These are phyloP conservation scores for Psittacula derbiana DNA, from an alignment of 2,797 vertebrate species.

Conservation along the genomic window DNA sequence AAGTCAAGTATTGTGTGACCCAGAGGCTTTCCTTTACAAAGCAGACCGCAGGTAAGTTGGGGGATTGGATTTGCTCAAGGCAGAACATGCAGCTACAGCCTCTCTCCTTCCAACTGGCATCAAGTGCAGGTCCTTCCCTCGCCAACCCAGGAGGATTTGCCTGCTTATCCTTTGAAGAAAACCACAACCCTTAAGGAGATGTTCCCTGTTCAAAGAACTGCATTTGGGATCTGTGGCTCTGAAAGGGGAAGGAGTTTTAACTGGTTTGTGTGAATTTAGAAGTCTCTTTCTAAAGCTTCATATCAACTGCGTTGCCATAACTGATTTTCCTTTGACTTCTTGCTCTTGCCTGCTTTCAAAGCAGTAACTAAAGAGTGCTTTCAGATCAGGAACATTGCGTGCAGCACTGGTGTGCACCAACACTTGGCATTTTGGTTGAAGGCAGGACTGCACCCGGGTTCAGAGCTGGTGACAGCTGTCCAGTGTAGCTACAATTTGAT, in stretches of 20 bases:
- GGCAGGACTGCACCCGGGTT: not conserved
- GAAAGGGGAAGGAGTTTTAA: not conserved
- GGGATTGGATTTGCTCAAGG: not conserved
- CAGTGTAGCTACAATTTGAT: not conserved
- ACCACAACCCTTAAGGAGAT: not conserved
- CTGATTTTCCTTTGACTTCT: not conserved
- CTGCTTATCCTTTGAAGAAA: not conserved
- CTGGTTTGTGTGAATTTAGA: not conserved
- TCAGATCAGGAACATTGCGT: not conserved
- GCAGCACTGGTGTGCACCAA: not conserved
- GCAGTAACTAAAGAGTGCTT: fast-evolving
- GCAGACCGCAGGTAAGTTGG: not conserved
- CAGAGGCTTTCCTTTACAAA: not conserved
- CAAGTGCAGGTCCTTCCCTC: not conserved
- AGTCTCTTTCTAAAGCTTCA: not conserved
- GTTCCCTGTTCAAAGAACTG: not conserved
- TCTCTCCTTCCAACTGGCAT: not conserved
- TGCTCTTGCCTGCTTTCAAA: not conserved
- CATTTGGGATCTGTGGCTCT: not conserved
- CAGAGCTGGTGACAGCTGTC: not conserved
- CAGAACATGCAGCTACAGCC: not conserved
- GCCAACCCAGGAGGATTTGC: not conserved
- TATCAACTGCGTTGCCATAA: not conserved
- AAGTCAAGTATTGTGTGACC: not conserved
- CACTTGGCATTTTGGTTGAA: not conserved